Evolutionary conservation across 2,888 invertebrate species (phyloP).

Genomic region (Ornithoptera alexandrae): DNA sequence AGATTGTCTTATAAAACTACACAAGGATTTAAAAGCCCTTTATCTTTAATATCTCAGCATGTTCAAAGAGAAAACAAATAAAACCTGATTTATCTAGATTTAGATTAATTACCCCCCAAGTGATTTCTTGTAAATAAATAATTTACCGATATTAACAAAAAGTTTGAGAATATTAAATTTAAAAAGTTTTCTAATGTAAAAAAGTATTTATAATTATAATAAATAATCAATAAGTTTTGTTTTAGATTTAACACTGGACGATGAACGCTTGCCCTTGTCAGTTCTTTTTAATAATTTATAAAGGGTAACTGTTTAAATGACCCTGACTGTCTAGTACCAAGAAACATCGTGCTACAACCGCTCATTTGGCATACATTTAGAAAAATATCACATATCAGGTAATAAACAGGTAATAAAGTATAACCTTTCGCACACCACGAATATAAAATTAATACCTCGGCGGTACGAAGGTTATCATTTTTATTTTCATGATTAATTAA

Average conservation of each 20-base stretch:
- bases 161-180: too few species aligned
- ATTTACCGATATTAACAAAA: too few species aligned
- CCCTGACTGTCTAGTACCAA: constrained; percentile 16
- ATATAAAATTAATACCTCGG: constrained; percentile 5
- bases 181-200: too few species aligned
- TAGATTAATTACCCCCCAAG: too few species aligned
- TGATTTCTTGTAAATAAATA: too few species aligned
- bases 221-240: background rate
- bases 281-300: constrained; percentile 21
- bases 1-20: too few species aligned
- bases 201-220: too few species aligned
- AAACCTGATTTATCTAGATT: too few species aligned
- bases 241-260: background rate
- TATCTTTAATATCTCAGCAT: too few species aligned
- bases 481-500: constrained; percentile 7
- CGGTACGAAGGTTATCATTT: constrained; percentile 16
- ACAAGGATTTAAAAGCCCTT: too few species aligned
- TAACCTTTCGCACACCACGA: constrained; percentile 18
- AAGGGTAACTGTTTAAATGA: constrained; percentile 8
- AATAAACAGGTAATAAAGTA: constrained; percentile 22
- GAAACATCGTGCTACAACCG: constrained; percentile 14
- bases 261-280: background rate
- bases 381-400: constrained; percentile 24
- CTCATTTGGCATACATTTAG: constrained; percentile 20
- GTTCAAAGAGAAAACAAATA: too few species aligned